These are phyloP conservation scores for Hoplodrina ambigua DNA, from an alignment of 2,888 invertebrate genomes.

Conservation along the genomic window DNA sequence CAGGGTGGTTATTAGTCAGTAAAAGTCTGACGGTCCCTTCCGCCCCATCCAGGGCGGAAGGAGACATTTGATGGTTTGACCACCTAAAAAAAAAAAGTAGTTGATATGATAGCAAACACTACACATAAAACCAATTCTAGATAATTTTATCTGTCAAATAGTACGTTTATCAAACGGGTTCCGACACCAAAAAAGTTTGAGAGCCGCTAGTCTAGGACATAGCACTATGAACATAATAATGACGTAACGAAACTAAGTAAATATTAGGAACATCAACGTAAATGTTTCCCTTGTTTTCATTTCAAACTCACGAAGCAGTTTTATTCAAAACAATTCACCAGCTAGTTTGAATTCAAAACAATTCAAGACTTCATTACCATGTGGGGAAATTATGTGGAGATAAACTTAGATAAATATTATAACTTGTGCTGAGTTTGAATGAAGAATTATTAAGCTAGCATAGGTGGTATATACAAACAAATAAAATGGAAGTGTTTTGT, in stretches of 20 bases:
- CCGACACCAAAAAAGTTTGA: too few relatives aligned
- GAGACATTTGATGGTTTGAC: too few relatives aligned
- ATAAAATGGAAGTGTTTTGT: too few relatives aligned
- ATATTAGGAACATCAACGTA: constrained; percentile 7
- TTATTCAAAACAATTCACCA: constrained; percentile 36
- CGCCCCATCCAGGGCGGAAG: too few relatives aligned
- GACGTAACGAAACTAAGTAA: constrained; percentile 19
- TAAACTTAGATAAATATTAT: constrained; percentile 20
- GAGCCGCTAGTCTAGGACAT: background rate
- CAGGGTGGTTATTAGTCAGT: too few relatives aligned
- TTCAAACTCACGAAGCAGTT: constrained; percentile 22
- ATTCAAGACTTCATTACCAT: constrained; percentile 34
- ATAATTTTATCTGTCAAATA: too few relatives aligned
- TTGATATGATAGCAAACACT: too few relatives aligned
- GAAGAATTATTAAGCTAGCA: background rate
- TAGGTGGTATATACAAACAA: too few relatives aligned
- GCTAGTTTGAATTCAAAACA: constrained; percentile 54
- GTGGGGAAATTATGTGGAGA: constrained; percentile 11
- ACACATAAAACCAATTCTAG: too few relatives aligned
- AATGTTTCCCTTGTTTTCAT: constrained; percentile 26
- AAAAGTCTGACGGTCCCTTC: too few relatives aligned
- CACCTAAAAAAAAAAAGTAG: too few relatives aligned
- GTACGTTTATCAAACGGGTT: too few relatives aligned
- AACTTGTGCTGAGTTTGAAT: background rate
- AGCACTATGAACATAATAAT: background rate